Evolutionary conservation across 2,113 vertebrate genomes (phyloP).

Genomic region (Genyomyrus donnyi): DNA sequence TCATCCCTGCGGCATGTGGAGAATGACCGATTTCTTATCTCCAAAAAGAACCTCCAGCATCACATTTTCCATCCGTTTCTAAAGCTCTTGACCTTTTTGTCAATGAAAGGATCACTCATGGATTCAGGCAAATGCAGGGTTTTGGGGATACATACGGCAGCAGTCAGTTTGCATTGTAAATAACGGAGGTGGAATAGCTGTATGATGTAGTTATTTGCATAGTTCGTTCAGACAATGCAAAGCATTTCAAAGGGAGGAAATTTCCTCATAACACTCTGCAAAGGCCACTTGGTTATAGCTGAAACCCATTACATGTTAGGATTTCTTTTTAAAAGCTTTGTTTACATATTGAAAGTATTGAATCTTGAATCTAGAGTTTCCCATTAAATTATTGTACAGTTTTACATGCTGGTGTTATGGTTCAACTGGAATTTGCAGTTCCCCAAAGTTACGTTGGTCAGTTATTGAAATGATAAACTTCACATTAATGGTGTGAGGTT

Average conservation of each 20-base stretch:
- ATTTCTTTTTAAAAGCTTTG: background rate
- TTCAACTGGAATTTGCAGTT: background rate
- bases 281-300: background rate
- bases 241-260: background rate
- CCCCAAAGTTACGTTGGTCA: background rate
- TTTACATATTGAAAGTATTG: background rate
- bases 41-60: slow-evolving; percentile 10
- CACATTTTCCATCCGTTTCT: slow-evolving; percentile 10
- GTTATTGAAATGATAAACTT: background rate
- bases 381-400: background rate
- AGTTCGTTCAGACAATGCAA: background rate
- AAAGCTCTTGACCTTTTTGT: background rate
- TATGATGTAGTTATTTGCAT: background rate
- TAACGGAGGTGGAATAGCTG: background rate
- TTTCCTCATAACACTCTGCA: background rate
- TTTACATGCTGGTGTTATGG: background rate
- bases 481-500: background rate
- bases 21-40: slow-evolving; percentile 11
- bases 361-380: background rate
- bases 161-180: background rate
- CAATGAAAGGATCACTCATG: background rate
- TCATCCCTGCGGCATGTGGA: background rate
- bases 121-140: background rate
- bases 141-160: background rate
- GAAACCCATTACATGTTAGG: background rate